Conservation (phyloP, 1,140 invertebrate genomes). For the Lepidurus packardi region DNA sequence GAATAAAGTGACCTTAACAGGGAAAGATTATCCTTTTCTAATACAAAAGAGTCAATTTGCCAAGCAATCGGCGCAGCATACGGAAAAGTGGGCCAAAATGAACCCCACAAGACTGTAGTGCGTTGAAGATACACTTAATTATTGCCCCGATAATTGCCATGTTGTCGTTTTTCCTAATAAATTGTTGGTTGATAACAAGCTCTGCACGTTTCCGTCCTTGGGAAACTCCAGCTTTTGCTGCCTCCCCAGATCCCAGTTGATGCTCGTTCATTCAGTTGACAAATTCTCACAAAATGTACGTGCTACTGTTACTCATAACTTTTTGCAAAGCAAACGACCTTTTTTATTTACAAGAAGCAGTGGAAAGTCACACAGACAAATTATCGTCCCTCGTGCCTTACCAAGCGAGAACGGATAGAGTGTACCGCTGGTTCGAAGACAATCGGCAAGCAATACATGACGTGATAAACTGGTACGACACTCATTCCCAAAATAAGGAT, state of each 20-base stretch:
- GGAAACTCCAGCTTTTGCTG: background rate
- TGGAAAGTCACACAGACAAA: background rate
- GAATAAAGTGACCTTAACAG: slow-evolving; percentile 31
- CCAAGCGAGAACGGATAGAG: background rate
- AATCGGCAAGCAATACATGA: background rate
- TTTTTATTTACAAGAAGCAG: background rate
- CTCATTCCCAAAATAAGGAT: background rate
- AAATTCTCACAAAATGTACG: slow-evolving; percentile 10
- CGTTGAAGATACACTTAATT: too few species aligned
- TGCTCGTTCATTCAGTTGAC: background rate
- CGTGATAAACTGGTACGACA: background rate
- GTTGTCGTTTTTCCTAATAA: background rate
- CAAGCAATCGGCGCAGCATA: slow-evolving; percentile 29
- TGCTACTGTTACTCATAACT: background rate
- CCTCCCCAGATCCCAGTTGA: background rate
- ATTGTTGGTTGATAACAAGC: background rate
- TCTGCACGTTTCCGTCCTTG: background rate
- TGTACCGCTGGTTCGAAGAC: background rate
- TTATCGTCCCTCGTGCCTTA: slow-evolving; percentile 6
- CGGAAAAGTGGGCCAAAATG: slow-evolving; percentile 23
- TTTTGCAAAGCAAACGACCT: background rate
- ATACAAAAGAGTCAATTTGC: slow-evolving; percentile 32
- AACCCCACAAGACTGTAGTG: background rate
- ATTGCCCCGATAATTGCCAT: too few species aligned
- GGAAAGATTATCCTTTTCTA: slow-evolving; percentile 31